These are phyloP conservation scores for Drosophila neocordata DNA, from an alignment of 1,140 invertebrate genomes.

Conservation along the genomic window DNA sequence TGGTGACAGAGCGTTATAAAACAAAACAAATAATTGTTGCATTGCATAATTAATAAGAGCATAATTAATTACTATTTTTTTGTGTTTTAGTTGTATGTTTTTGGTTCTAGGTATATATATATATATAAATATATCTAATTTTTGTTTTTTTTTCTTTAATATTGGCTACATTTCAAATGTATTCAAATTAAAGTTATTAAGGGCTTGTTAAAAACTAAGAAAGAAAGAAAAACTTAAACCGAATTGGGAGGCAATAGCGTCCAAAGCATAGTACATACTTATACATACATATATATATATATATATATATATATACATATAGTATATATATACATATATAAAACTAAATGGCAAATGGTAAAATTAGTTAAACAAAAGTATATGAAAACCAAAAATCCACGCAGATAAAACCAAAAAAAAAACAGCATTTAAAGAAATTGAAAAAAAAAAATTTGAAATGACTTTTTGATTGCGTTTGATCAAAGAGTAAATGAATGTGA, in stretches of 20 bases:
- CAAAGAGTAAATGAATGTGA: constrained; percentile 59
- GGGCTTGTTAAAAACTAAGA: constrained; percentile 36
- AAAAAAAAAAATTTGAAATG: constrained; percentile 33
- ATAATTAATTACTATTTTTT: not conserved
- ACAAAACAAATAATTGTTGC: constrained; percentile 4
- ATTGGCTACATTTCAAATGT: constrained; percentile 74
- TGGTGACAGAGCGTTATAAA: constrained; percentile 55
- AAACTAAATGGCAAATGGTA: constrained; percentile 52
- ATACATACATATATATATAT: no score
- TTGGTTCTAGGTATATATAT: not conserved
- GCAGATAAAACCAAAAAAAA: constrained; percentile 58
- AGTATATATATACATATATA: constrained; percentile 34
- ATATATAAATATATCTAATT: not conserved
- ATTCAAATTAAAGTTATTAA: constrained; percentile 56
- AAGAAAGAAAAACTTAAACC: not conserved
- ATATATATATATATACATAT: constrained; percentile 42
- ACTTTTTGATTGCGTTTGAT: constrained; percentile 79
- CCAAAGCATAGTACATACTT: constrained; percentile 14
- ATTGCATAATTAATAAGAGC: constrained; percentile 2
- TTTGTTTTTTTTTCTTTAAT: constrained; percentile 28
- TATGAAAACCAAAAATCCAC: not conserved
- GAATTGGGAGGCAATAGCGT: not conserved
- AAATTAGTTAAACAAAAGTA: constrained; percentile 55
- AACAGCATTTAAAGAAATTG: constrained; percentile 68
- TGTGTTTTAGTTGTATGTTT: constrained; percentile 7